Base-by-base conservation (phyloP, 2,797 vertebrate species). In the Cirrhinus mrigala region DNA sequence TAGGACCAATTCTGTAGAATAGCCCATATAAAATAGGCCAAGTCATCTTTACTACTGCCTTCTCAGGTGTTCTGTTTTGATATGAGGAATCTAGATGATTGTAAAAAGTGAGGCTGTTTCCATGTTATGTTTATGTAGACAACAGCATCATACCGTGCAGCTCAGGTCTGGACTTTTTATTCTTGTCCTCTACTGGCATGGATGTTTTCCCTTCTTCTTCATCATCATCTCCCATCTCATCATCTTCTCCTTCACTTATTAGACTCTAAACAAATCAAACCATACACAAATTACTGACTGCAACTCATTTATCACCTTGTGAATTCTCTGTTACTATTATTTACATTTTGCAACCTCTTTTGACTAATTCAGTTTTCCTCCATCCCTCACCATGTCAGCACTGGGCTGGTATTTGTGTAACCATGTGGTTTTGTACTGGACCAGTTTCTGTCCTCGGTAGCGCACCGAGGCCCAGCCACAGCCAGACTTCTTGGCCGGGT, bases 381-480 rank as follows among this genome's bases (percentile, higher is more conserved):
- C 74, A 16, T 66, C 54, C 2, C 94, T 95, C 90, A 98, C 98
- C 96, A 97, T 96, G 82, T 99, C 98, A 0, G 96, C 93, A 0
- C 96, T 94, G 89, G 97, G 96, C 85, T 98, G 98, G 92, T 99
- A 97, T 86, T 97, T 94, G 79, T 96, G 96, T 60, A 99, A 94
- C 98, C 98, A 99, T 24, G 95, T 96, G 0, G 97, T 98, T 89
- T 99, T 99, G 93, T 98, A 99, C 93, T 98, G 97, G 89, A 97
- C 98, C 92, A 99, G 92, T 85, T 98, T 98, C 94, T 99, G 97
- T 2, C 97, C 98, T 48, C 97, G 95, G 94, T 99, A 99, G 88
- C 97, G 97, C 62, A 99, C 98, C 0, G 98, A 99, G 0, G 98
- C 98, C 98, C 98, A 99, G 29, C 98, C 98, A 0, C 98, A 99